These are phyloP conservation scores for Lasioglossum zephyrum DNA, from an alignment of 2,888 invertebrate genomes.

Conservation along the genomic window DNA sequence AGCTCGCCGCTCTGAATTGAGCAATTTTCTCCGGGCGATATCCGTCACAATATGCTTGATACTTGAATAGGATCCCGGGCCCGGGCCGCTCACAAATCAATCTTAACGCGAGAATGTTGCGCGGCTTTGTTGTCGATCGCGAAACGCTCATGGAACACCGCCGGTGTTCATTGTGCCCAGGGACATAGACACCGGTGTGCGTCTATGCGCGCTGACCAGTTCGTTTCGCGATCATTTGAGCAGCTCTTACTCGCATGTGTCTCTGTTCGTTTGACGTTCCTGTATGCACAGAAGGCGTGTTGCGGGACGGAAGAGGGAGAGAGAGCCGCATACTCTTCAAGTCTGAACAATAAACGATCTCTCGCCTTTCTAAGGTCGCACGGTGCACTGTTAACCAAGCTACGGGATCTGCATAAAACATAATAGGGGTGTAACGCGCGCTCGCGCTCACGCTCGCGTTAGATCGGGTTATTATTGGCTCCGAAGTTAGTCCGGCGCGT, in stretches of 20 bases:
- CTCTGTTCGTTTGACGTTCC: background rate
- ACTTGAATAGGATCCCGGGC: conserved; percentile 65
- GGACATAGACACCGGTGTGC: conserved; percentile 4
- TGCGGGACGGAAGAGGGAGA: background rate
- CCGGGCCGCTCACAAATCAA: conserved; percentile 65
- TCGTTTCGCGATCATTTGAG: conserved; percentile 31
- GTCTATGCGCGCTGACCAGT: conserved; percentile 14
- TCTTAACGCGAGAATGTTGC: conserved; percentile 54
- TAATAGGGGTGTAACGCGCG: conserved; percentile 66
- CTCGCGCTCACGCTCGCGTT: conserved; percentile 30
- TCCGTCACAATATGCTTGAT: conserved; percentile 65
- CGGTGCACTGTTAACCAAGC: conserved; percentile 47
- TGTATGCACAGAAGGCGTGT: background rate
- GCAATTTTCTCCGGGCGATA: conserved; percentile 70
- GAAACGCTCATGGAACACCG: conserved; percentile 50
- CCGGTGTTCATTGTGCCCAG: conserved; percentile 20
- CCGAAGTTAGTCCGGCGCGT: conserved; percentile 5
- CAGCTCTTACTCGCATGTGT: background rate
- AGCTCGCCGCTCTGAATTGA: conserved; percentile 65
- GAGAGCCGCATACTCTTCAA: conserved; percentile 21
- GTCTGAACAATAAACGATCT: conserved; percentile 58
- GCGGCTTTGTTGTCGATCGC: conserved; percentile 58
- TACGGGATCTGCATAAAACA: conserved; percentile 64
- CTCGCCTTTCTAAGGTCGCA: conserved; percentile 64
- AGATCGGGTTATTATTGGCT: conserved; percentile 56